These are phyloP conservation scores for Gila orcuttii DNA, from an alignment of 2,113 vertebrate species.

Conservation along the genomic window DNA sequence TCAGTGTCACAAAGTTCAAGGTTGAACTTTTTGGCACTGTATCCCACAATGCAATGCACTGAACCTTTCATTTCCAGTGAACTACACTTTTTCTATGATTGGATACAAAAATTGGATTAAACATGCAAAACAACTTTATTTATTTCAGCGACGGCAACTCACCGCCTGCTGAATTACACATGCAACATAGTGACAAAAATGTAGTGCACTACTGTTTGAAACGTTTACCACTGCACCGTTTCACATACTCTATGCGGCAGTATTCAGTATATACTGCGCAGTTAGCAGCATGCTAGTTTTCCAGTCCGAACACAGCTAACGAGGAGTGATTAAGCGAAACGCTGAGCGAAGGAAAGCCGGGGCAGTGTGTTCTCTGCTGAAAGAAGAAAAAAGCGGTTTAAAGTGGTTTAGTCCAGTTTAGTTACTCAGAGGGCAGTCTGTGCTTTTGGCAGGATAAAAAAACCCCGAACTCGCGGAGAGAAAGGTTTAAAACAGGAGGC, in stretches of 20 bases:
- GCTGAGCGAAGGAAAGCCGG: not conserved
- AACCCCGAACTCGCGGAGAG: slow-evolving; percentile 21
- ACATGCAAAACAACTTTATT: not conserved
- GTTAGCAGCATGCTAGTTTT: not conserved
- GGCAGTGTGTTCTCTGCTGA: not conserved
- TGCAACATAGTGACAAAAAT: slow-evolving; percentile 5
- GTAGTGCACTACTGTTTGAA: not conserved
- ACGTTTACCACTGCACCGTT: not conserved
- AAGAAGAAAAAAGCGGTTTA: not conserved
- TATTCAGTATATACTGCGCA: not conserved
- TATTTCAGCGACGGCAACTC: not conserved
- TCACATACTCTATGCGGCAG: not conserved
- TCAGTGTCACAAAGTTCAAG: not conserved
- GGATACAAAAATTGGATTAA: not conserved
- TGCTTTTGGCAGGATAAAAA: slow-evolving; percentile 61
- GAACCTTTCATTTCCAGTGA: not conserved
- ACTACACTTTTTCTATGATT: not conserved
- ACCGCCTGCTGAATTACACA: not conserved
- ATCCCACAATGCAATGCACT: slow-evolving; percentile 23
- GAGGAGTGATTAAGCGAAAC: not conserved
- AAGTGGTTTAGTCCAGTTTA: slow-evolving; percentile 28
- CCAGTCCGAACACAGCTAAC: not conserved
- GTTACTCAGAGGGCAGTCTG: slow-evolving; percentile 57
- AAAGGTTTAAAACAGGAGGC: slow-evolving; percentile 18
- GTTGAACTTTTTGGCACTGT: not conserved